A percentile compares a stretch with the other conserved stretches of the same genome.
These are phyloP conservation scores for Rhizomys pruinosus DNA, from an alignment of 2,113 vertebrate genomes.

Conservation along the genomic window DNA sequence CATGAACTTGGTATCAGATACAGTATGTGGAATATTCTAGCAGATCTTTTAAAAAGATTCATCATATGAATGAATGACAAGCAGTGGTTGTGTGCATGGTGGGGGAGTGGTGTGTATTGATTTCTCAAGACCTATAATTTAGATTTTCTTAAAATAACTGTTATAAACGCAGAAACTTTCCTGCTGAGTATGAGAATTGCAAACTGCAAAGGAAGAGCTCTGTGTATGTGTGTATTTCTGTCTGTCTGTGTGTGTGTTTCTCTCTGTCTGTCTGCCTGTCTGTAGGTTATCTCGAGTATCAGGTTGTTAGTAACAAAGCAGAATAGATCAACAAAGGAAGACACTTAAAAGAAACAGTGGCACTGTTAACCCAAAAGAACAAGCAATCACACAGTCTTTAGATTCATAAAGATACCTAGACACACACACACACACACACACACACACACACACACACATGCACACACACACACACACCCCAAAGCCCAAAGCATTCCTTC, in stretches of 20 bases:
- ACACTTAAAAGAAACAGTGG: not conserved
- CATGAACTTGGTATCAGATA: not conserved
- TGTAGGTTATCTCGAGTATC: not conserved
- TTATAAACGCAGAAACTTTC: not conserved
- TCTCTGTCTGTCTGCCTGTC: not conserved
- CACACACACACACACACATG: not conserved
- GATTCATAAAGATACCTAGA: not conserved
- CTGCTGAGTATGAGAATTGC: not conserved
- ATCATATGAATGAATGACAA: not conserved
- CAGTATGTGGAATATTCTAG: not conserved
- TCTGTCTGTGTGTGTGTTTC: not conserved
- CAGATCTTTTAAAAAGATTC: not conserved
- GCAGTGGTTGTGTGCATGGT: not conserved
- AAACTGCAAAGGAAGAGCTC: not conserved
- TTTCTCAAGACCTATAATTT: not conserved
- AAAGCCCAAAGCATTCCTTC: not conserved
- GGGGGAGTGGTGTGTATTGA: not conserved
- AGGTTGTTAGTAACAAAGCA: not conserved
- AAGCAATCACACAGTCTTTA: not conserved
- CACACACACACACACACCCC: not conserved
- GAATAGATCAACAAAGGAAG: not conserved
- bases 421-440: not conserved
- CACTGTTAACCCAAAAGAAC: not conserved
- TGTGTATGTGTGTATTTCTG: not conserved
- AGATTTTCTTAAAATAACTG: slow-evolving; percentile 24